Conservation (phyloP, 2,797 vertebrate species). For the Hipposideros larvatus region DNA sequence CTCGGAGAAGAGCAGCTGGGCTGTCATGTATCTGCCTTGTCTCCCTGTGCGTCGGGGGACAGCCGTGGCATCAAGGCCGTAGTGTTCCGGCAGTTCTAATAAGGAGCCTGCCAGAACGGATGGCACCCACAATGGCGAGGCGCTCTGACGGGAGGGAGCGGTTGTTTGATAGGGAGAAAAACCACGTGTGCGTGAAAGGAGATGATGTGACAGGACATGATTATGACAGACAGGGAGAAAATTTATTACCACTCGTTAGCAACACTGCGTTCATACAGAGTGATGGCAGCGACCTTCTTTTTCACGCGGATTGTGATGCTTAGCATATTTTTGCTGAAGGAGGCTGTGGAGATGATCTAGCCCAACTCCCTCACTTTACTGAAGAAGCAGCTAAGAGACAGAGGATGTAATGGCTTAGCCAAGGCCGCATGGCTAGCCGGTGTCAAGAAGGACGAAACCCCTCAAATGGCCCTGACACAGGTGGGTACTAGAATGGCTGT, state of each 20-base stretch:
- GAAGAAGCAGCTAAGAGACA: not conserved
- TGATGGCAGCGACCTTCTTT: not conserved
- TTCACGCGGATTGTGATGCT: accelerated
- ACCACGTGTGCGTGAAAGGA: not conserved
- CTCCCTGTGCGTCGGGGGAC: not conserved
- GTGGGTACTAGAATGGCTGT: accelerated
- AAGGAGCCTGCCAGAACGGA: not conserved
- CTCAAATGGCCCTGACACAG: not conserved
- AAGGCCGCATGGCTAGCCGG: not conserved
- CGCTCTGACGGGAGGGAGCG: accelerated
- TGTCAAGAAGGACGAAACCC: not conserved
- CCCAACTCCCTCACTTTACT: not conserved
- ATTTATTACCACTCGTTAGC: accelerated
- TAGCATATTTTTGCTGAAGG: not conserved
- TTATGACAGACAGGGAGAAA: not conserved
- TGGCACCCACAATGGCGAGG: not conserved
- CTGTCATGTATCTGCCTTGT: not conserved
- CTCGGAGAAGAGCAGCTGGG: not conserved
- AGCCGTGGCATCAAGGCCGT: constrained; percentile 12
- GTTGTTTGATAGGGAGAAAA: not conserved
- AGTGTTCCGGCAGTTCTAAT: not conserved
- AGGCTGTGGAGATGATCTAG: not conserved
- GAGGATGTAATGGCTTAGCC: not conserved
- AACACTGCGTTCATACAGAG: accelerated
- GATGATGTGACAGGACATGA: not conserved